Evolutionary conservation across 64 coral and sea anemone genomes (phyloP).

Genomic region (Montipora efflorescens): DNA sequence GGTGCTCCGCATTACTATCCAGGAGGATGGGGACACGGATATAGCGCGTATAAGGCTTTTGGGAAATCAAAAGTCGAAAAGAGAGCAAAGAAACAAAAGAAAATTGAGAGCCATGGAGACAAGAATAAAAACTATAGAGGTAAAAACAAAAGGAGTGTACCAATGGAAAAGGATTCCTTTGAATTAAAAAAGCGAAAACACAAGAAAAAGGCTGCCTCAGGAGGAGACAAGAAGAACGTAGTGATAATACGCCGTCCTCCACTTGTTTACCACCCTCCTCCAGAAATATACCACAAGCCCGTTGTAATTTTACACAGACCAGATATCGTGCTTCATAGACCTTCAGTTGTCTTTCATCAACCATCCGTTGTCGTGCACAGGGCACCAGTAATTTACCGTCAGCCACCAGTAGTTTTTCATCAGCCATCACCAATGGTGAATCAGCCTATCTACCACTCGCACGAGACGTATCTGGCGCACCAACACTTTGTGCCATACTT

Average conservation of each 20-base stretch:
- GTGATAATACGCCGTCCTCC: slow-evolving; percentile 74
- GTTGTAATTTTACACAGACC: slow-evolving; percentile 80
- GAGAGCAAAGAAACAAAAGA: neutral
- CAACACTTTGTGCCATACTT: slow-evolving; percentile 53
- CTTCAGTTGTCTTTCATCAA: slow-evolving; percentile 82
- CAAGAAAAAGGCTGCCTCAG: slow-evolving; percentile 27
- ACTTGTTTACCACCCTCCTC: slow-evolving; percentile 84
- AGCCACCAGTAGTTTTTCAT: slow-evolving; percentile 79
- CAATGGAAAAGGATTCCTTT: neutral
- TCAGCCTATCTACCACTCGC: slow-evolving; percentile 73
- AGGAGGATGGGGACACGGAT: slow-evolving; percentile 22
- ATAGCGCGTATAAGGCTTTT: slow-evolving; percentile 44
- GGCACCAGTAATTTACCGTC: slow-evolving; percentile 76
- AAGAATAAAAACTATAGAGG: neutral
- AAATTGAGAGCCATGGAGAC: neutral
- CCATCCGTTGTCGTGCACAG: slow-evolving; percentile 77
- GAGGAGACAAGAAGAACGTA: slow-evolving; percentile 78
- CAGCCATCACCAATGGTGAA: slow-evolving; percentile 84
- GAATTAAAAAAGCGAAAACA: neutral
- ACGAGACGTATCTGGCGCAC: slow-evolving; percentile 75
- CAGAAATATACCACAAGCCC: slow-evolving; percentile 82
- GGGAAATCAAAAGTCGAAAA: slow-evolving; percentile 77
- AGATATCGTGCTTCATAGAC: slow-evolving; percentile 81
- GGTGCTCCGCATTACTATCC: slow-evolving; percentile 54
- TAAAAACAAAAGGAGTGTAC: neutral